Evolutionary conservation across 2,888 invertebrate species (phyloP).

Genomic region (Lycophotia porphyrea): DNA sequence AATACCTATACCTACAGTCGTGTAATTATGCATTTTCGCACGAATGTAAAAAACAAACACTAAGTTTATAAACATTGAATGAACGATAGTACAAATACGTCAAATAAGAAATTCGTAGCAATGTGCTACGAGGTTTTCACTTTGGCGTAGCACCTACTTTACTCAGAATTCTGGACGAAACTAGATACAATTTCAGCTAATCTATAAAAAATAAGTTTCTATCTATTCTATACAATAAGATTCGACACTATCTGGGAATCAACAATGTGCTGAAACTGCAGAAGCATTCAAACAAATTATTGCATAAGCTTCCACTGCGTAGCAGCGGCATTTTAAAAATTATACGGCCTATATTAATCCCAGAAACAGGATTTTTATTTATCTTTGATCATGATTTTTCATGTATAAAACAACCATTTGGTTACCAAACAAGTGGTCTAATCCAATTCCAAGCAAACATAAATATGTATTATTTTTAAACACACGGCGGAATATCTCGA

Average conservation of each 20-base stretch:
- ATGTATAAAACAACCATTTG: neutral
- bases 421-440: neutral
- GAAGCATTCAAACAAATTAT: neutral
- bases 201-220: neutral
- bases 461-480: neutral
- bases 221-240: neutral
- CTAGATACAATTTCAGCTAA: neutral
- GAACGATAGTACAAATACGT: neutral
- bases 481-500: neutral
- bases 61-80: neutral
- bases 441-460: slow-evolving; percentile 1
- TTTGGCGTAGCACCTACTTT: slow-evolving; percentile 30
- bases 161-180: neutral
- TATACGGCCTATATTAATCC: neutral
- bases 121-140: slow-evolving; percentile 18
- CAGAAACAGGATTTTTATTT: neutral
- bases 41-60: neutral
- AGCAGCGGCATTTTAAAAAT: neutral
- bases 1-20: neutral
- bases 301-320: neutral
- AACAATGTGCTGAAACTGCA: neutral
- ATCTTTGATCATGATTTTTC: neutral
- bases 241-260: neutral
- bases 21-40: neutral
- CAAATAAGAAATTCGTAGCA: slow-evolving; percentile 21